phyloP scores from a whole-genome alignment of 1,140 invertebrate genomes.

The Pseudomyrmex pallidus region DNA sequence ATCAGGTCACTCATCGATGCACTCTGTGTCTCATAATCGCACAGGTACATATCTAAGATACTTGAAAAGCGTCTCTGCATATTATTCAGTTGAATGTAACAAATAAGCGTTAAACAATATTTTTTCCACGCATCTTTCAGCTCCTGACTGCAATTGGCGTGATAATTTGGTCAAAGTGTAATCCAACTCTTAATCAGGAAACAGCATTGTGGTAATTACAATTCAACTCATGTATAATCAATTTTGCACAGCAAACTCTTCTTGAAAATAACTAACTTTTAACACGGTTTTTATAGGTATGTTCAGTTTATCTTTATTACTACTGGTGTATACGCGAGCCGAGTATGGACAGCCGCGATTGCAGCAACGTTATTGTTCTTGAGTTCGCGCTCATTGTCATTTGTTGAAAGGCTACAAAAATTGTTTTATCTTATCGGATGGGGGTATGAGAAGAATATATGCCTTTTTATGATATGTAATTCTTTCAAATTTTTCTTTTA shows the following conservation, averaged over 20 bases:
- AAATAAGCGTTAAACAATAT: neutral
- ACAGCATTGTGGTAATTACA: slow-evolving; percentile 78
- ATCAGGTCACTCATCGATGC: slow-evolving; percentile 92
- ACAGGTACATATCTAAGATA: slow-evolving; percentile 87
- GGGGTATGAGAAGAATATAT: slow-evolving; percentile 87
- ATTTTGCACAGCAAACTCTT: neutral
- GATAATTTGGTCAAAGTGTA: slow-evolving; percentile 82
- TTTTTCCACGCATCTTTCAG: slow-evolving; percentile 66
- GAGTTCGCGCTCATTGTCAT: slow-evolving; percentile 92
- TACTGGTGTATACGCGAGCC: slow-evolving; percentile 90
- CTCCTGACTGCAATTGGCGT: slow-evolving; percentile 77
- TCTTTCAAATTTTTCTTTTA: slow-evolving; percentile 10
- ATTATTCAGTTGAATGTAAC: neutral
- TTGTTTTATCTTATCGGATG: slow-evolving; percentile 91
- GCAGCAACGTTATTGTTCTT: slow-evolving; percentile 93
- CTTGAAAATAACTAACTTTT: too few relatives aligned
- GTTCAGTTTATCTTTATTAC: slow-evolving; percentile 91
- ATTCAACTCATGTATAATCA: neutral
- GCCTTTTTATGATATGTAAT: slow-evolving; percentile 13
- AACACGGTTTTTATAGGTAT: slow-evolving; percentile 82
- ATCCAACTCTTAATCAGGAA: slow-evolving; percentile 61
- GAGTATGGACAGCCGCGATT: slow-evolving; percentile 93
- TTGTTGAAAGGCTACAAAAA: slow-evolving; percentile 90
- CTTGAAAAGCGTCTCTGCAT: neutral
- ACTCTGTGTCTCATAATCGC: slow-evolving; percentile 92